A percentile compares a stretch with the other conserved stretches of the same genome.
phyloP scores from a whole-genome alignment of 2,113 vertebrate species.

The Sula dactylatra region DNA sequence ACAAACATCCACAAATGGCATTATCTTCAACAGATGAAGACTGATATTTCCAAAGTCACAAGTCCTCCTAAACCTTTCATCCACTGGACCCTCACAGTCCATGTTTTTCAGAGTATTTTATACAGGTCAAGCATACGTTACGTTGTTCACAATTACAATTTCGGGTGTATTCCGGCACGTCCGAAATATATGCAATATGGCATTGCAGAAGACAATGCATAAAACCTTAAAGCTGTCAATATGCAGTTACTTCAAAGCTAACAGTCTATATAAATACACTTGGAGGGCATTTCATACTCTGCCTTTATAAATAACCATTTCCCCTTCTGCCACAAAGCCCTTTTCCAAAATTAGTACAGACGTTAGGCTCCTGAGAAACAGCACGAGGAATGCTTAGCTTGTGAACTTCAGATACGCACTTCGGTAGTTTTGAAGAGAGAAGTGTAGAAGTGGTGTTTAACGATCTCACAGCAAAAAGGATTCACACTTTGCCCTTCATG shows the following conservation, averaged over 20 bases:
- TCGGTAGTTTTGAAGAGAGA: not conserved
- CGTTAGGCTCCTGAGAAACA: not conserved
- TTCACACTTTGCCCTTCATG: not conserved
- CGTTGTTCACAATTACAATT: not conserved
- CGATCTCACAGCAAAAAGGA: not conserved
- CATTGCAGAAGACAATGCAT: not conserved
- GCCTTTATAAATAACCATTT: not conserved
- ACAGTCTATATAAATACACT: not conserved
- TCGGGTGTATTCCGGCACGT: not conserved
- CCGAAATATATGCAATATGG: not conserved
- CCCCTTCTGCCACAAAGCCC: not conserved
- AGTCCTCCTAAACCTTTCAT: not conserved
- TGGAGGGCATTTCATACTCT: not conserved
- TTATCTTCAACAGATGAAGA: slow-evolving; percentile 16
- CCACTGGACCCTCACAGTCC: not conserved
- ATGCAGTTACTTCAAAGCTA: not conserved
- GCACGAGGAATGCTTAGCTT: not conserved
- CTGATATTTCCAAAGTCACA: not conserved
- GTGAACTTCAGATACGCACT: not conserved
- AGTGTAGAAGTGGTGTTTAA: not conserved
- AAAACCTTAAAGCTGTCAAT: not conserved
- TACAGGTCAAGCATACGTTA: not conserved
- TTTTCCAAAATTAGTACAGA: not conserved
- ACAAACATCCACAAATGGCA: slow-evolving; percentile 1
- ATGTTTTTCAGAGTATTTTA: not conserved